A percentile compares a stretch with the other conserved stretches of the same genome.
phyloP scores from a whole-genome alignment of 1,140 invertebrate species.

The Oryzaephilus surinamensis region DNA sequence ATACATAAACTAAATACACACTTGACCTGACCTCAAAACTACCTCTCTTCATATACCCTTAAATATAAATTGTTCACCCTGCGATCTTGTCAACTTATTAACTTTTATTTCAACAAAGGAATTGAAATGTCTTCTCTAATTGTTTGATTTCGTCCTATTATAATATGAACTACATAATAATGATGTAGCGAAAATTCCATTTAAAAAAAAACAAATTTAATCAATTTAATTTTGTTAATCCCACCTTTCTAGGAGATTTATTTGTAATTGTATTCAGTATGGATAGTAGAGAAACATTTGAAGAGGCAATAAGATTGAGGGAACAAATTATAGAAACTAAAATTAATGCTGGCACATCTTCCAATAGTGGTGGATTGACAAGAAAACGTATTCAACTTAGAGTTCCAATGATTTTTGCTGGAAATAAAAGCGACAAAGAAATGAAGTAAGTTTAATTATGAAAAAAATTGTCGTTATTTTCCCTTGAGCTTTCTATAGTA shows the following conservation, averaged over 20 bases:
- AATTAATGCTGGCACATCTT: constrained; percentile 47
- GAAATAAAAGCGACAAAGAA: constrained; percentile 72
- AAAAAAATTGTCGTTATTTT: too few relatives aligned
- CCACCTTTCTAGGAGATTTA: constrained; percentile 55
- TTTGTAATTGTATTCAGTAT: constrained; percentile 78
- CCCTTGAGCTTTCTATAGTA: too few relatives aligned
- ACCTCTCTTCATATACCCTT: too few relatives aligned
- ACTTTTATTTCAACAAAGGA: too few relatives aligned
- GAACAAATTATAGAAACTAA: constrained; percentile 77
- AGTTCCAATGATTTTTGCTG: constrained; percentile 72
- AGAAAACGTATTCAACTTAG: constrained; percentile 51
- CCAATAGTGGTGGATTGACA: constrained; percentile 37
- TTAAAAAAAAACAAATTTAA: background rate
- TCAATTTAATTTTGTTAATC: constrained; percentile 1
- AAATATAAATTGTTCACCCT: too few relatives aligned
- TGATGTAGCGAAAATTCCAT: too few relatives aligned
- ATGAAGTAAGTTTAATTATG: constrained; percentile 51
- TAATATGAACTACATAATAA: background rate
- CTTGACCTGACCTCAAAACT: too few relatives aligned
- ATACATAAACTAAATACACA: too few relatives aligned
- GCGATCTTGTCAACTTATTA: too few relatives aligned
- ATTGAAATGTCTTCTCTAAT: too few relatives aligned
- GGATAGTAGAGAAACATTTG: constrained; percentile 75
- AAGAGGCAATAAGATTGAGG: constrained; percentile 66
- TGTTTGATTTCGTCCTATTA: too few relatives aligned